Evolutionary conservation across 2,797 vertebrate species (phyloP), one percentile per base, ranked within the genome.

Genomic region (Trachops cirrhosus): DNA sequence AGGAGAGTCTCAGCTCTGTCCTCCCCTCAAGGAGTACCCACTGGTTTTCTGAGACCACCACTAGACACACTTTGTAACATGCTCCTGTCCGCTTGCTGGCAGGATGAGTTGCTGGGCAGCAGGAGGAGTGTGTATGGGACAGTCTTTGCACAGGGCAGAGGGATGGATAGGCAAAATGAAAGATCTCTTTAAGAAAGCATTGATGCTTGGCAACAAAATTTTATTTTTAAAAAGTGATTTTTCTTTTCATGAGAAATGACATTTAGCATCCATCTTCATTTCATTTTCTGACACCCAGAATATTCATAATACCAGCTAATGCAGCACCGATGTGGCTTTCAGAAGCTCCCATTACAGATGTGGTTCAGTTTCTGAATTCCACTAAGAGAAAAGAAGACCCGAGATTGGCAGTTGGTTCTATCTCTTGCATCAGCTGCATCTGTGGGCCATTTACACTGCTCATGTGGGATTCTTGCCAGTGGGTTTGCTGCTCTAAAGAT

Each of bases 231-330:
- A 74, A 62, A 26, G 62, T 44, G 34, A 15, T 89, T 86, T 57
- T 90, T 87, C 82, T 88, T 96, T 77, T 86, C 54, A 32, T 10
- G 44, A 91, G 67, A 87, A 91, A 44, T 77, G 67, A 32, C 44
- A 54, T 41, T 87, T 37, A 67, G 15, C 32, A 22, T 64, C 62
- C 24, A n/a, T 77, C 70, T 37, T 71, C n/a, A 62, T 37, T 89
- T 73, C 22, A 19, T 77, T 86, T 94, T 48, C 44, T 83, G 57
- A 82, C 39, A 71, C 59, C 70, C n/a, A 22, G 29, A 77, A 64
- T 94, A 44, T 78, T 75, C 50, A 46, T 71, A 68, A 77, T 32
- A 48, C 18, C 9, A 39, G 32, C 75, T 57, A 39, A 19, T 26
- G 15, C 22, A 6, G 37, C 71, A 74, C 9, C 7, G 0, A 15